Evolutionary conservation across 2,797 vertebrate genomes (phyloP).

Genomic region (Carcharodon carcharias): DNA sequence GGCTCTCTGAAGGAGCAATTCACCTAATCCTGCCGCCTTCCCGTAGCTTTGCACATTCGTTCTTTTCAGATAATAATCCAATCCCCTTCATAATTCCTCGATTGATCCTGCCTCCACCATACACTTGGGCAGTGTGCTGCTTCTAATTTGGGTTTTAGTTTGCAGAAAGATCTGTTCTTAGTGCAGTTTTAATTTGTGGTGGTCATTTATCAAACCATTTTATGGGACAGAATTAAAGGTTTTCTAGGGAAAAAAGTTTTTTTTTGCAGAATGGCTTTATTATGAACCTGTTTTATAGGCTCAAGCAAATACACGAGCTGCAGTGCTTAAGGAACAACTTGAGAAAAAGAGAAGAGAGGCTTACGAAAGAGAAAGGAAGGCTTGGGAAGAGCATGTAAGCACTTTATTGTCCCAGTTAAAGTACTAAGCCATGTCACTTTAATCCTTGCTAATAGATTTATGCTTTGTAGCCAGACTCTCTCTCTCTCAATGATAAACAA

Average conservation of each 20-base stretch:
- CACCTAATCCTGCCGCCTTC: neutral
- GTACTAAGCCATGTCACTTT: neutral
- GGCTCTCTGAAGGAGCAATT: neutral
- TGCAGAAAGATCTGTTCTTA: neutral
- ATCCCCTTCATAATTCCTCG: neutral
- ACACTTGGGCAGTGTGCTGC: neutral
- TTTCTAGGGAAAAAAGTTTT: neutral
- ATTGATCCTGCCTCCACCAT: neutral
- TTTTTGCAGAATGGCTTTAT: neutral
- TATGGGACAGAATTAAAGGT: neutral
- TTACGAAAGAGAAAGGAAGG: constrained; percentile 78
- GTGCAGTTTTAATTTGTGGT: neutral
- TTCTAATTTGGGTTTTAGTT: neutral
- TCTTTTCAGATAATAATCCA: neutral
- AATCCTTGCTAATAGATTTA: constrained; percentile 38
- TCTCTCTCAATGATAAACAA: neutral
- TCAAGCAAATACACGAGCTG: constrained; percentile 78
- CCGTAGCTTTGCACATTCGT: neutral
- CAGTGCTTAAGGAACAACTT: constrained; percentile 83
- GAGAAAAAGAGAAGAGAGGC: constrained; percentile 87
- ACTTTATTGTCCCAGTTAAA: constrained; percentile 22
- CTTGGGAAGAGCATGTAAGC: constrained; percentile 90
- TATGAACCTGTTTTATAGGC: constrained; percentile 57
- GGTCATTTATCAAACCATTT: neutral
- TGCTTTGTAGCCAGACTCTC: too few relatives aligned